Evolutionary conservation across 2,888 invertebrate species (phyloP), one percentile per base, ranked within the genome.

Genomic region (Perizoma affinitatum): DNA sequence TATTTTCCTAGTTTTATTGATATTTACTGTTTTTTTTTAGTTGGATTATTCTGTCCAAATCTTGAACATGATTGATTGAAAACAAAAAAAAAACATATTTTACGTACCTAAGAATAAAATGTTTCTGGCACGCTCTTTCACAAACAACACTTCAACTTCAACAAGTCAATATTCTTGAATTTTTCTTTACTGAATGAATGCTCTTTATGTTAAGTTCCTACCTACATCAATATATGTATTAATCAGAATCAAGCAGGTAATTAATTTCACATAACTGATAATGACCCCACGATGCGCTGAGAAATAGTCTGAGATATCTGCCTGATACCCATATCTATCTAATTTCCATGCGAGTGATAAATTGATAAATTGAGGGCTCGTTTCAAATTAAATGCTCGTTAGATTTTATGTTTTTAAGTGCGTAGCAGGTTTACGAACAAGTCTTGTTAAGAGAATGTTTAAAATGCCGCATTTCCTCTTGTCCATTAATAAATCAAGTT

Each of bases 341-440:
- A 61, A 67, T 66, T 66, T 66, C 62, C 61, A 63, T 67, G 54
- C 44, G 63, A 59, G 64, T 67, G 70, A 67, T 71, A 68, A 61
- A 64, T 69, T 68, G 71, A 71, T 73, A 67, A 68, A 70, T 71
- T 48, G 62, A 66, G 57, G 64, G 58, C 62, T 66, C 65, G 58
- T 58, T 64, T 67, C 54, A 63, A 71, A 74, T 73, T 72, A 70
- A 72, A 71, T 69, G 72, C 68, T 69, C 69, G 67, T 73, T 71
- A 64, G 54, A 61, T 67, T 72, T 70, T 63, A 74, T 66, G 61
- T 58, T 34, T 63, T n/a, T n/a, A n/a, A n/a, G 67, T 62, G 67
- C 53, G 61, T 65, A 70, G 69, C 72, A 59, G 67, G 69, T 70
- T 69, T 66, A 55, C 36, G 50, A 47, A 64, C 65, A 54, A 57